Conservation (phyloP, 2,797 vertebrate species). For the Syncerus caffer region DNA sequence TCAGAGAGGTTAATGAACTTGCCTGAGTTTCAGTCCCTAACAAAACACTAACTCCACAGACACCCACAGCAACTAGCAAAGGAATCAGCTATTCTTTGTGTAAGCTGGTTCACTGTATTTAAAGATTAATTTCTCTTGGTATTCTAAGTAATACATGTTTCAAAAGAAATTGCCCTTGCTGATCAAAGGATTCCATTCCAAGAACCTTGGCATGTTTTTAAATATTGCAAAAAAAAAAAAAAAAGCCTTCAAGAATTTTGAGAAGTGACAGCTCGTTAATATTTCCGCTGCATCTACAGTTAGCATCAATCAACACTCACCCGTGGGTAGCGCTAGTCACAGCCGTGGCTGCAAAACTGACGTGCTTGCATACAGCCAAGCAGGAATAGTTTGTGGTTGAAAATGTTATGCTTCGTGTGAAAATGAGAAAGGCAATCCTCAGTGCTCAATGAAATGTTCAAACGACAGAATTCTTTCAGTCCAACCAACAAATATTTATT, state of each 20-base stretch:
- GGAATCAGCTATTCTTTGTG: background rate
- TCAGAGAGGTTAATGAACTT: background rate
- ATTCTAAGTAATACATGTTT: constrained; percentile 42
- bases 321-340: constrained; percentile 1
- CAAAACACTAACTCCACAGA: background rate
- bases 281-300: constrained; percentile 19
- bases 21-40: background rate
- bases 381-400: background rate
- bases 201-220: constrained; percentile 61
- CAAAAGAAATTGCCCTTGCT: constrained; percentile 51
- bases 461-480: background rate
- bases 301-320: constrained; percentile 43
- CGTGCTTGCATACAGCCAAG: background rate
- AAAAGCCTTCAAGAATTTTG: background rate
- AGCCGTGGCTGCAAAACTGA: constrained; percentile 1
- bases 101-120: background rate
- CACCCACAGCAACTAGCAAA: background rate
- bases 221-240: constrained; percentile 52
- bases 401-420: background rate
- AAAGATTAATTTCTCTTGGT: constrained; percentile 5
- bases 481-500: background rate
- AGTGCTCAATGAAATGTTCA: background rate
- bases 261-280: constrained; percentile 62
- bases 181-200: constrained; percentile 63
- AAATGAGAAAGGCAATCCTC: background rate